Percentiles rank a stretch among this genome's conserved stretches.
These are phyloP conservation scores for Rhabdomys dilectus DNA, from an alignment of 2,113 vertebrate species.

Conservation along the genomic window DNA sequence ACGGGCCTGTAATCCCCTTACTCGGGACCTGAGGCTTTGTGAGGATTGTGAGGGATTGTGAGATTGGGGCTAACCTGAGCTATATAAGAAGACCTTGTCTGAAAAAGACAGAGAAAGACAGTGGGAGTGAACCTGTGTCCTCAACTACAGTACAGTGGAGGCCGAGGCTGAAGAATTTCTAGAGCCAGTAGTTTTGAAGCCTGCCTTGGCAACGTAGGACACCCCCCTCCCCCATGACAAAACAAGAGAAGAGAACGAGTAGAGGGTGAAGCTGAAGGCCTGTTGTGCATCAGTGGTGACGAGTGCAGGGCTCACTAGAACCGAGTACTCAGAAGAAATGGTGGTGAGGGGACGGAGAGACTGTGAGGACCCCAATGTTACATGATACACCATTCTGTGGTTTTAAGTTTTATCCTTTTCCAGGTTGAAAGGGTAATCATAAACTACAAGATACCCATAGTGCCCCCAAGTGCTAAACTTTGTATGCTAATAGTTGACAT, in stretches of 20 bases:
- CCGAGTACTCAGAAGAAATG: not conserved
- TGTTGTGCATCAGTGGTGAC: not conserved
- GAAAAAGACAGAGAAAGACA: not conserved
- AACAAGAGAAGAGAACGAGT: not conserved
- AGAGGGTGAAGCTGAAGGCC: too few species aligned
- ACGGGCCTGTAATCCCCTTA: not conserved
- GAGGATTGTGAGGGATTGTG: not conserved
- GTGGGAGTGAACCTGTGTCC: not conserved
- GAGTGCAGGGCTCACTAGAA: not conserved
- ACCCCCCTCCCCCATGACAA: not conserved
- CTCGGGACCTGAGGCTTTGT: not conserved
- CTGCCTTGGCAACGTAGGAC: not conserved
- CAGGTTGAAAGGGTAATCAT: slow-evolving; percentile 38
- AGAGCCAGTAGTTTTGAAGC: not conserved
- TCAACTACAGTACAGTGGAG: not conserved
- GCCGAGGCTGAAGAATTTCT: not conserved
- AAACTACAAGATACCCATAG: slow-evolving; percentile 25
- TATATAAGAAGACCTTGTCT: not conserved
- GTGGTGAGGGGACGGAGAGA: not conserved
- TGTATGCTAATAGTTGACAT: not conserved
- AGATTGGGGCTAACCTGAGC: not conserved
- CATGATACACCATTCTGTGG: not conserved
- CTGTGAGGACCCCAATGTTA: not conserved
- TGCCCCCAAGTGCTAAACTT: not conserved
- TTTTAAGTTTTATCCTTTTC: not conserved